phyloP scores from a whole-genome alignment of 2,888 invertebrate species.

The Drosophila kuntzei region DNA sequence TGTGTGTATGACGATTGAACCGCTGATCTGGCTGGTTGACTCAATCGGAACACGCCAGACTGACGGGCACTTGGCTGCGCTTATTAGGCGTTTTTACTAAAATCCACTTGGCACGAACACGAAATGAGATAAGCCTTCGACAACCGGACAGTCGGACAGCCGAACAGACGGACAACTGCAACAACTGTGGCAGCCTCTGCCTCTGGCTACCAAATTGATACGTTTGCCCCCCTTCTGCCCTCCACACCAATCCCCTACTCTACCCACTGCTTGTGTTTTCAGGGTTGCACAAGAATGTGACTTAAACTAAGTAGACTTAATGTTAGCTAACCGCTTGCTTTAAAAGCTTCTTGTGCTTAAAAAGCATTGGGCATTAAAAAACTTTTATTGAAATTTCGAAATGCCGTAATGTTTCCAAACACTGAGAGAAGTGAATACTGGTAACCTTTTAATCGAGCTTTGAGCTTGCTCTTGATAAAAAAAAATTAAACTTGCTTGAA shows the following conservation, averaged over 20 bases:
- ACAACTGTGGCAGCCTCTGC: slow-evolving; percentile 11
- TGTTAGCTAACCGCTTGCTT: too few relatives aligned
- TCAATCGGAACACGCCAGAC: slow-evolving; percentile 81
- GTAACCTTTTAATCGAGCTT: too few relatives aligned
- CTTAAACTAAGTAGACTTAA: neutral
- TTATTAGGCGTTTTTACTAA: slow-evolving; percentile 76
- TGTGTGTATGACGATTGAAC: slow-evolving; percentile 29
- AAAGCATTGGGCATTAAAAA: neutral
- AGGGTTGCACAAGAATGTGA: slow-evolving; percentile 7
- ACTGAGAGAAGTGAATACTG: neutral
- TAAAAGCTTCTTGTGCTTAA: too few relatives aligned
- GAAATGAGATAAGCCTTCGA: slow-evolving; percentile 73
- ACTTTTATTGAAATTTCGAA: neutral
- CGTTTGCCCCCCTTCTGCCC: neutral
- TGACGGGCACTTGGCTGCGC: slow-evolving; percentile 82
- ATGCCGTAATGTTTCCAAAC: neutral
- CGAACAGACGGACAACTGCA: slow-evolving; percentile 1
- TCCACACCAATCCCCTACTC: neutral
- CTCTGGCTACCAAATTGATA: slow-evolving; percentile 54
- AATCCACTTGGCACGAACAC: slow-evolving; percentile 76
- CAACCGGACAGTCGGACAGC: slow-evolving; percentile 50
- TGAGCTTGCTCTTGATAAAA: too few relatives aligned
- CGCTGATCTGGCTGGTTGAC: slow-evolving; percentile 60
- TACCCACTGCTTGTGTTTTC: neutral
- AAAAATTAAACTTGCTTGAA: too few relatives aligned